Percentiles rank a stretch among this genome's conserved stretches.
phyloP scores from a whole-genome alignment of 2,113 vertebrate genomes.

The Pachycephala philippinensis region DNA sequence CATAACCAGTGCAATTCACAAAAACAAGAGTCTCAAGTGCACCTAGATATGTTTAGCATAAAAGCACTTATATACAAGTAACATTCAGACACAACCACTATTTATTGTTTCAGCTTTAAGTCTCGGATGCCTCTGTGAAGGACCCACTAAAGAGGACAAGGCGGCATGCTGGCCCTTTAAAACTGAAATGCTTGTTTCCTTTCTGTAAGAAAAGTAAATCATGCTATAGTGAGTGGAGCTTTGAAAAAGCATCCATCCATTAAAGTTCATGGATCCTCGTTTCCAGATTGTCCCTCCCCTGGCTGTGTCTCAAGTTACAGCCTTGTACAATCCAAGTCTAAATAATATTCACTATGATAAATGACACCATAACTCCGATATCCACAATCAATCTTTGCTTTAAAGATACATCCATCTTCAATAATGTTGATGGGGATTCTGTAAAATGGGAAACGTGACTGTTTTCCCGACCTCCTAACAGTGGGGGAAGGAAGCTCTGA shows the following conservation, averaged over 20 bases:
- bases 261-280: conserved; percentile 85
- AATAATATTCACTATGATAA: conserved; percentile 98
- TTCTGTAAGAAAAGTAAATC: conserved; percentile 78
- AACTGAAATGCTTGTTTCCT: conserved; percentile 72
- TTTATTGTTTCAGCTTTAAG: conserved; percentile 36
- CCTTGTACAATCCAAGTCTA: conserved; percentile 94
- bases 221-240: conserved; percentile 77
- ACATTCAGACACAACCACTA: neutral
- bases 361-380: conserved; percentile 97
- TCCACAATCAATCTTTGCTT: conserved; percentile 99
- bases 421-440: conserved; percentile 97
- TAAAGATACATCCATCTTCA: conserved; percentile 99
- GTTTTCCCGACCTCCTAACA: conserved; percentile 84
- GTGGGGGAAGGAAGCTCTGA: conserved; percentile 83
- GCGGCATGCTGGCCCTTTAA: conserved; percentile 74
- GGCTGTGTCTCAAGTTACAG: conserved; percentile 91
- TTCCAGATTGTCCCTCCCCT: conserved; percentile 91
- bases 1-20: neutral
- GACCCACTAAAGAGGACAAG: conserved; percentile 39
- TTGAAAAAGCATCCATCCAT: conserved; percentile 87
- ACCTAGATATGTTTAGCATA: conserved; percentile 27
- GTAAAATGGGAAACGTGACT: conserved; percentile 90
- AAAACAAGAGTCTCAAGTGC: conserved; percentile 19
- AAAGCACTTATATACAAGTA: conserved; percentile 9
- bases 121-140: neutral